These are phyloP conservation scores for Megaceryle maxima DNA, from an alignment of 2,113 vertebrate genomes.

Conservation along the genomic window DNA sequence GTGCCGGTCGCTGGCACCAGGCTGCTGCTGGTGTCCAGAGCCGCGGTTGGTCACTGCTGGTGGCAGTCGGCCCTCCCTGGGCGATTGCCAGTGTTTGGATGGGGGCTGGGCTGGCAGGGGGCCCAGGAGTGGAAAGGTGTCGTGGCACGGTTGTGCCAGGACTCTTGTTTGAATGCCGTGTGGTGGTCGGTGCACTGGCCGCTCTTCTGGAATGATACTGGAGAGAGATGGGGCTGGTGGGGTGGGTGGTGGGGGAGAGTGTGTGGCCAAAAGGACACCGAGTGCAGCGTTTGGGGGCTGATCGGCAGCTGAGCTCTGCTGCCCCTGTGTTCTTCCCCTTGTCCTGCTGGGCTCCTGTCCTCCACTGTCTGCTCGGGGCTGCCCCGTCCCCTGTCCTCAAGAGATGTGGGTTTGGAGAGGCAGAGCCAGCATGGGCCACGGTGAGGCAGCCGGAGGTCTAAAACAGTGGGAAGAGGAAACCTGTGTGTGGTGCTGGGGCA, in stretches of 20 bases:
- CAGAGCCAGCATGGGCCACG: background rate
- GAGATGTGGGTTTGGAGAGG: fast-evolving
- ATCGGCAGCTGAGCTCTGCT: fast-evolving
- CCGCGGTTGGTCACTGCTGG: fast-evolving
- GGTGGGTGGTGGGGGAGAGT: fast-evolving
- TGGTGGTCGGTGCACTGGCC: fast-evolving
- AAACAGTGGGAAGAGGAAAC: fast-evolving
- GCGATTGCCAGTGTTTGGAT: fast-evolving
- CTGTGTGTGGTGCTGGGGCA: fast-evolving
- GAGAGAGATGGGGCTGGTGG: fast-evolving
- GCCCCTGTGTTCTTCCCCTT: fast-evolving
- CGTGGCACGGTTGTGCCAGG: fast-evolving
- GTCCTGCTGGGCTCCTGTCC: fast-evolving
- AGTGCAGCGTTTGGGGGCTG: fast-evolving
- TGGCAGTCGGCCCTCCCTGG: fast-evolving
- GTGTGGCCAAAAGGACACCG: fast-evolving
- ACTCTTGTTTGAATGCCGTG: fast-evolving
- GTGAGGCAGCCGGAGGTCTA: fast-evolving
- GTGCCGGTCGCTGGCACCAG: fast-evolving
- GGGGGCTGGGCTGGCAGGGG: background rate
- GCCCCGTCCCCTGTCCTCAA: fast-evolving
- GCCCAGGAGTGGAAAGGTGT: fast-evolving
- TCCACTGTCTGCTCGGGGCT: fast-evolving
- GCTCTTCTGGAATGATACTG: fast-evolving
- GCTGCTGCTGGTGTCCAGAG: fast-evolving